Evolutionary conservation across 1,140 invertebrate genomes (phyloP), one percentile per base, ranked within the genome.

Genomic region (Papilio glaucus): DNA sequence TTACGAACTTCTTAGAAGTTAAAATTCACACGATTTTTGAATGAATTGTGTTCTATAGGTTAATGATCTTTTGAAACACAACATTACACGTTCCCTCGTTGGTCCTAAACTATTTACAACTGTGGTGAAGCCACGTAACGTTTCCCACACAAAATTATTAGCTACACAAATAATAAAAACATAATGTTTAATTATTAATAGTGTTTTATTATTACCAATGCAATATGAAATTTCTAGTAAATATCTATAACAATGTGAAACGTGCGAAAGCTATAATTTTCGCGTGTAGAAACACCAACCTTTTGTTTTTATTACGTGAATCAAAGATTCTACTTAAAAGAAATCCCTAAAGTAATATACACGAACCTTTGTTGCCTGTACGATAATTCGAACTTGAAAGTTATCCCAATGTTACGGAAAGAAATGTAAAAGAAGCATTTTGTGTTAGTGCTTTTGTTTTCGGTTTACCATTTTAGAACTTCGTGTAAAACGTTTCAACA

Each of bases 331-430:
- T 57, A 9, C 12, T 57, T 24, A 26, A 49, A 57, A 9, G 45
- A 57, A 57, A 57, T 57, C 49, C 49, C 18, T 57, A 57, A 24
- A 57, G 49, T 21, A 57, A 57, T 57, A 24, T 57, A 57, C 21
- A 57, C 24, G 49, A 57, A 57, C 49, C 49, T 57, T 57, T 57
- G 2, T 57, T 57, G 21, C 21, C 24, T 10, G 15, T 57, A 24
- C 21, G 18, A 57, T 57, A 57, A 57, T 24, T 9, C 49, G 21
- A 57, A 24, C 49, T 57, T 57, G 49, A 57, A 57, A 57, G 4
- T 57, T 57, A 57, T 57, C 49, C 24, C 49, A 57, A 24, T 57
- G 49, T 57, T 24, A 57, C 10, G 12, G 24, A 57, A 57, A 57
- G 9, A 26, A 24, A 26, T 24, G 15, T 24, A 53, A 42, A n/a